Evolutionary conservation across 2,888 invertebrate species (phyloP), one percentile per base, ranked within the genome.

Genomic region (Diachrysia chrysitis): DNA sequence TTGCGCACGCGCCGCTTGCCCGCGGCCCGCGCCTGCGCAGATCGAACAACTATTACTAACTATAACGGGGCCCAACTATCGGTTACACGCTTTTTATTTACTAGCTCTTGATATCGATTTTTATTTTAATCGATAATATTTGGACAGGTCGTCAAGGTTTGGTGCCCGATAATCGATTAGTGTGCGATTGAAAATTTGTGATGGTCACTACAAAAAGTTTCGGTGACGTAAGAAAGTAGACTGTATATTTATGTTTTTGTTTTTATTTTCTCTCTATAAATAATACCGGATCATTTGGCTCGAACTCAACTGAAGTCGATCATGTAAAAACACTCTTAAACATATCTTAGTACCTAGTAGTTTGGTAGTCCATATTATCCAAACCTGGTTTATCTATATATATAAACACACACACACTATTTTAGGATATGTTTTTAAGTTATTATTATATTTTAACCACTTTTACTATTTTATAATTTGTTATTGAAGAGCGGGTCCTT

Each of bases 1-100:
- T 17, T 54, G 76, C 60, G 81, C 81, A 82, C 83, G 81, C 83
- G 84, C 84, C 72, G 48, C n/a, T 59, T 54, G 76, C 79, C 71
- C 58, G 79, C 76, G 78, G 83, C 73, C 65, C 66, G 77, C 68
- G 76, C 69, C 67, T 69, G 69, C 66, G 71, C 76, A 58, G 59
- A 73, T 61, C 59, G 56, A 72, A 72, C 65, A 57, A 58, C 73
- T 66, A 66, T 83, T 77, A 69, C 73, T 37, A 66, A 71, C 68
- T 75, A 67, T 83, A 82, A 79, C 80, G 78, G 82, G 69, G 62
- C 66, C 23, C 63, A 68, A 61, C 63, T 73, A 81, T 78, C 61
- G 58, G 58, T 61, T 68, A 42, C 56, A 53, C 25, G 32, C 54
- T 71, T 77, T 78, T 76, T 76, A 65, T 69, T 65, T 63, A 73